phyloP scores from a whole-genome alignment of 2,113 vertebrate species.

The Takifugu flavidus region DNA sequence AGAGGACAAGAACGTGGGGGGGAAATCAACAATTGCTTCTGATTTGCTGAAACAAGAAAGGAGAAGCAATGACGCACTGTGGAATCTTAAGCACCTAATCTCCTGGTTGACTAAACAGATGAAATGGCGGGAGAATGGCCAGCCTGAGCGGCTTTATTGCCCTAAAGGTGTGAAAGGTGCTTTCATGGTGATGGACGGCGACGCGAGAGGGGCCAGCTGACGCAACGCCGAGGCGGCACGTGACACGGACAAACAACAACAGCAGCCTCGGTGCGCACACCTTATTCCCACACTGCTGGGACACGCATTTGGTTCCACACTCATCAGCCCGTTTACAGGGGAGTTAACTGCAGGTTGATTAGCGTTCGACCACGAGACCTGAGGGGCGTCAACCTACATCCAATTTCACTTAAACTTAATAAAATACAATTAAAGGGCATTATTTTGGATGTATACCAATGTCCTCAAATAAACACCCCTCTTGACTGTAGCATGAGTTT shows the following conservation, averaged over 20 bases:
- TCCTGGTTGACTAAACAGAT: constrained; percentile 45
- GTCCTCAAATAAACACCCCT: too few relatives aligned
- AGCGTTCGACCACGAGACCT: constrained; percentile 1
- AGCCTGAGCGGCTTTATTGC: constrained; percentile 25
- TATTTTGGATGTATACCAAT: too few relatives aligned
- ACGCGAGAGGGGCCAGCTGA: constrained; percentile 49
- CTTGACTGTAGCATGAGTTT: too few relatives aligned
- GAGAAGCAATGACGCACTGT: neutral
- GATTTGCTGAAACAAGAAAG: constrained; percentile 14
- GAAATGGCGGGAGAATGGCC: constrained; percentile 7
- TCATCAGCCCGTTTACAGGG: constrained; percentile 23
- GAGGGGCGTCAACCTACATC: constrained; percentile 6
- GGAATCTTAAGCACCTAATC: constrained; percentile 69
- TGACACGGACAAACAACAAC: constrained; percentile 10
- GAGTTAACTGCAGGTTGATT: neutral
- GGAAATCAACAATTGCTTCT: neutral
- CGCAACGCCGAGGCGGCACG: constrained; percentile 39
- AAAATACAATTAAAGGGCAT: constrained; percentile 1
- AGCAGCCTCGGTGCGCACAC: constrained; percentile 5
- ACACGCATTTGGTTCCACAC: constrained; percentile 32
- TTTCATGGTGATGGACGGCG: constrained; percentile 45
- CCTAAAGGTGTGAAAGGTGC: constrained; percentile 28
- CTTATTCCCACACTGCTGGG: constrained; percentile 18
- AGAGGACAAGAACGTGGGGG: neutral
- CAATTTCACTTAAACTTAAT: neutral